A percentile compares a stretch with the other conserved stretches of the same genome.
Evolutionary conservation across 2,888 invertebrate genomes (phyloP).

Genomic region (Chesias legatella): DNA sequence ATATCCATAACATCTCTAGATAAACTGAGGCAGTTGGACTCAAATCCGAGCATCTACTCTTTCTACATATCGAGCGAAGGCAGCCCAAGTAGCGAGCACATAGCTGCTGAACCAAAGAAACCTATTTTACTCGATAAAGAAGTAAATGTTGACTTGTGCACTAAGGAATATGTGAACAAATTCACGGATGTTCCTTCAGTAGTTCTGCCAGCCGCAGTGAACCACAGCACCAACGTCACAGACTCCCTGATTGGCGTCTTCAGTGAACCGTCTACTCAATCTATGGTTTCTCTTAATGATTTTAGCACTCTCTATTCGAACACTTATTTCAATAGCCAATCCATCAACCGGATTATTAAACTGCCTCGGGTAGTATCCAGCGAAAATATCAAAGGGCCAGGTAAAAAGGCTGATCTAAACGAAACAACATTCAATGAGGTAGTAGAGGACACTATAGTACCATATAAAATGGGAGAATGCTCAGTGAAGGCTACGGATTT

Average conservation of each 20-base stretch:
- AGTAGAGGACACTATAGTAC: constrained; percentile 16
- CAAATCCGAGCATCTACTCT: constrained; percentile 44
- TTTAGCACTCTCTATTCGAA: constrained; percentile 33
- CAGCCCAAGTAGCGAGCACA: constrained; percentile 2
- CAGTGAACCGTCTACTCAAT: constrained; percentile 44
- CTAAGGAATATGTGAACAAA: constrained; percentile 36
- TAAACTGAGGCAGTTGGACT: constrained; percentile 44
- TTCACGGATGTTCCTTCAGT: constrained; percentile 50
- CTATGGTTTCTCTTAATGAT: constrained; percentile 39
- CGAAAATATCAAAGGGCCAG: constrained; percentile 14
- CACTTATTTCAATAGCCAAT: constrained; percentile 21
- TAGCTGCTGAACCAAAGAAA: constrained; percentile 15
- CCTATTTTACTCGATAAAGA: constrained; percentile 48
- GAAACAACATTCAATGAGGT: constrained; percentile 18
- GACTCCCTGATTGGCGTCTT: constrained; percentile 41
- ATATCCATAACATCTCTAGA: constrained; percentile 49
- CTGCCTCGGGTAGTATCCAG: constrained; percentile 25
- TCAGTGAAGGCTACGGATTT: constrained; percentile 29
- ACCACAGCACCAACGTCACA: constrained; percentile 38
- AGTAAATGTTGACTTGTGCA: constrained; percentile 40
- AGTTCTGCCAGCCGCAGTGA: constrained; percentile 35
- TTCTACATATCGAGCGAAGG: constrained; percentile 40
- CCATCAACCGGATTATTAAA: constrained; percentile 29
- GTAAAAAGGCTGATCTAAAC: constrained; percentile 20
- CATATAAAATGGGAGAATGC: constrained; percentile 17